Conservation (phyloP, 2,797 vertebrate species). For the Nasua narica region DNA sequence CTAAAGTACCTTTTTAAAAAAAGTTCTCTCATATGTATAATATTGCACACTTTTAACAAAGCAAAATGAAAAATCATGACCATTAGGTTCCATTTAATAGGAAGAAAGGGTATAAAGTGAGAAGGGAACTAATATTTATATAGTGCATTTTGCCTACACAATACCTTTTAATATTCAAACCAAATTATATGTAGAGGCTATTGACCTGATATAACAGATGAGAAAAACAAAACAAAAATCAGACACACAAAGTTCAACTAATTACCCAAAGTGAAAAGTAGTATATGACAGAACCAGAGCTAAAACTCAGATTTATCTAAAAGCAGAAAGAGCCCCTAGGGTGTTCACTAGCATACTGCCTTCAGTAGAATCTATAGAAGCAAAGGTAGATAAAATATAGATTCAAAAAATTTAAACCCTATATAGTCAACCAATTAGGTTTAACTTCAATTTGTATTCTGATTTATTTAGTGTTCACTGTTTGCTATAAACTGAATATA, state of each 20-base stretch:
- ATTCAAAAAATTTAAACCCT: neutral
- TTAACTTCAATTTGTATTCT: neutral
- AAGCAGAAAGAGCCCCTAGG: neutral
- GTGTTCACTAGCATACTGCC: neutral
- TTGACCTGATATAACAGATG: neutral
- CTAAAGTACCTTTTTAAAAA: neutral
- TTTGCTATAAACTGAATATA: constrained; percentile 14
- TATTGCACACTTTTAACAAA: neutral
- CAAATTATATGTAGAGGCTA: neutral
- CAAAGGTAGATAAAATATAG: neutral
- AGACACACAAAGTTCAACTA: neutral
- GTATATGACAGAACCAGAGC: neutral
- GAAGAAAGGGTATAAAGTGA: neutral
- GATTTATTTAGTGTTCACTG: neutral
- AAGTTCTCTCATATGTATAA: neutral
- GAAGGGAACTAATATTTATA: neutral
- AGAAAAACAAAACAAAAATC: neutral
- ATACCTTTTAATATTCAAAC: neutral
- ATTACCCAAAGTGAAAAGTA: neutral
- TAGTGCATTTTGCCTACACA: neutral
- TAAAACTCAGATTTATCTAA: neutral
- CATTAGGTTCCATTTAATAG: neutral
- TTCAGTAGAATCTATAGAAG: neutral
- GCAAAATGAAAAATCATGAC: neutral
- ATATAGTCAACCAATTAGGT: neutral